Evolutionary conservation across 30 jellyfish, hydroid and myxozoan genomes (phyloP), one percentile per base, ranked within the genome.

Genomic region (Aurelia sp.): DNA sequence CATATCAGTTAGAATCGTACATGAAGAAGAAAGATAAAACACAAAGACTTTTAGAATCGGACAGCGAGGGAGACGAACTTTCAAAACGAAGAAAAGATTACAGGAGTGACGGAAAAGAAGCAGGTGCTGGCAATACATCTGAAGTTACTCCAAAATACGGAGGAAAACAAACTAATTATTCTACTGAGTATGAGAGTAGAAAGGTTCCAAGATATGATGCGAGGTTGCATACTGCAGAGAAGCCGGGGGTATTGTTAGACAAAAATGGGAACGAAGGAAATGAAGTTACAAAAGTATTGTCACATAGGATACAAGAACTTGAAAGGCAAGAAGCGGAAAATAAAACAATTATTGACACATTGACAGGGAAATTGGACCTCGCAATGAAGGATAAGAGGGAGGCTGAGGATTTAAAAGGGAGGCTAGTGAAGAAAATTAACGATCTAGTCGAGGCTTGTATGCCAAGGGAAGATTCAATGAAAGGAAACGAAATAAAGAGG

Each of bases 161-260:
- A 7, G 55, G 55, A 44, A 44, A 44, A 44, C 55, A 44, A 12
- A 10, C 55, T 10, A 16, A 44, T 44, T 7, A 44, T 7, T 44
- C 55, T 44, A 44, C 55, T 7, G 55, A 44, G 55, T 7, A 44
- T 44, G 55, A 44, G 55, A 44, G 11, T 4, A 41, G 35, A 20
- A 18, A 21, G 18, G 73, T 6, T 12, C 70, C 47, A 30, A n/a
- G 6, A 5, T 13, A 50, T 41, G 23, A 15, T 9, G 55, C 37
- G 17, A 48, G 62, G 22, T 18, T 57, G 35, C 52, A 51, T 15
- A 58, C 60, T 41, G 91, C 92, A 51, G 92, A 82, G 68, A 82
- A 70, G 20, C 92, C 92, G 9, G 92, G 85, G 15, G 79, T 35
- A 10, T 31, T 82, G 62, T 6, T 16, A 27, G 85, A 82, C 15